Evolutionary conservation across 2,888 invertebrate genomes (phyloP).

Genomic region (Liposcelis brunnea): DNA sequence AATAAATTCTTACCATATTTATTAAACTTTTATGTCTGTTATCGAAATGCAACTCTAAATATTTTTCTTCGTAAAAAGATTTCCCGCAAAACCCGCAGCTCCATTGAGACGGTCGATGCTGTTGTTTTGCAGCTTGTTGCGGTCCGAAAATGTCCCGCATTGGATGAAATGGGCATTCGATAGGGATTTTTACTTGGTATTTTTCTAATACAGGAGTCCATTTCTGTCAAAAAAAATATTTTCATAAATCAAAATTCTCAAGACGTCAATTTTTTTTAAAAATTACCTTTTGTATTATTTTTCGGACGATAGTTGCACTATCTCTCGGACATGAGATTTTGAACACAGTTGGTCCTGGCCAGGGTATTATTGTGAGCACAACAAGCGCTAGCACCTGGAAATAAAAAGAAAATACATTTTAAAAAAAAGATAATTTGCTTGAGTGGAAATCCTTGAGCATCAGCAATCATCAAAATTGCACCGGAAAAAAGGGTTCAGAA

Average conservation of each 20-base stretch:
- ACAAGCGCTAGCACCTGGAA: conserved; percentile 60
- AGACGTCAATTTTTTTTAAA: not conserved
- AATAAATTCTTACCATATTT: conserved; percentile 45
- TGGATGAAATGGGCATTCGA: conserved; percentile 82
- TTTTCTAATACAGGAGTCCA: conserved; percentile 80
- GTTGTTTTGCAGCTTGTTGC: conserved; percentile 68
- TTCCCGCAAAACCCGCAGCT: conserved; percentile 82
- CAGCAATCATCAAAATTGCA: no score
- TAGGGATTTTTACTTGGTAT: conserved; percentile 68
- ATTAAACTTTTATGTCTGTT: conserved; percentile 69
- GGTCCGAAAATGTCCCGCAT: conserved; percentile 74
- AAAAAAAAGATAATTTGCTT: no score
- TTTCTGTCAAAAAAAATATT: conserved; percentile 33
- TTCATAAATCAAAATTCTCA: not conserved
- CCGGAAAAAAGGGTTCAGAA: no score
- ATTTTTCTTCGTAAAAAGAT: conserved; percentile 76
- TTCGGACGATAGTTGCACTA: conserved; percentile 72
- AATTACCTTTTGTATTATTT: conserved; percentile 57
- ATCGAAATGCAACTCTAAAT: conserved; percentile 76
- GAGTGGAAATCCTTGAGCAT: no score
- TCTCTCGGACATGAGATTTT: conserved; percentile 76
- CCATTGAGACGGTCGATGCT: conserved; percentile 76
- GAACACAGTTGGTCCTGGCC: conserved; percentile 75
- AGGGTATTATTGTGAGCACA: conserved; percentile 67
- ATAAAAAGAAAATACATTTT: not conserved